Conservation (phyloP, 2,797 vertebrate genomes). For the Spondyliosoma cantharus region DNA sequence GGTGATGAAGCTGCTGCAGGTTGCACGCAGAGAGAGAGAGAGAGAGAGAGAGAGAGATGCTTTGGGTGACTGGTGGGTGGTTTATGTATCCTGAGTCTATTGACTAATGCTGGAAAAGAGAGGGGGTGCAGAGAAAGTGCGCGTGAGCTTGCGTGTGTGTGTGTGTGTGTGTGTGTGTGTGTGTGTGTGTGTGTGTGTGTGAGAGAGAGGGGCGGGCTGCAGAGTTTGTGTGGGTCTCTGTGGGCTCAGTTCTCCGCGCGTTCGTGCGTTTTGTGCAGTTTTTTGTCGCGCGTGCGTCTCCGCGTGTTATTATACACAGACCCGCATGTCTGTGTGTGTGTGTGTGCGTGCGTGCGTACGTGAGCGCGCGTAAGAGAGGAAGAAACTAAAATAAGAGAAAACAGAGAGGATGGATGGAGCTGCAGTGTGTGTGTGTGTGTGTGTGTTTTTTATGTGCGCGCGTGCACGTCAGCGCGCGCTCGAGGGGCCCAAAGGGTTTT, state of each 20-base stretch:
- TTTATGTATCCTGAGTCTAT: constrained; percentile 71
- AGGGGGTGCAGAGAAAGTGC: constrained; percentile 53
- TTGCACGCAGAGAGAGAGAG: constrained; percentile 24
- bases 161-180: neutral
- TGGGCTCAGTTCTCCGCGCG: constrained; percentile 32
- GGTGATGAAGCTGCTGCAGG: constrained; percentile 15
- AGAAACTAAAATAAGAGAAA: neutral
- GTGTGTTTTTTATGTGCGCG: neutral
- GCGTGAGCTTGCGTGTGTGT: neutral
- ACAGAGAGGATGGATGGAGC: constrained; percentile 40
- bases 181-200: neutral
- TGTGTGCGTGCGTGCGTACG: neutral
- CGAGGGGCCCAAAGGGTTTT: constrained; percentile 28
- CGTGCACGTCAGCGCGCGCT: neutral
- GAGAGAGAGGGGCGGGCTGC: constrained; percentile 32
- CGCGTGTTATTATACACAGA: neutral
- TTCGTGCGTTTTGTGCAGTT: constrained; percentile 30
- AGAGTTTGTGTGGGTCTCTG: constrained; percentile 63
- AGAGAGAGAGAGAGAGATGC: constrained; percentile 28
- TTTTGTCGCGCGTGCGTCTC: neutral
- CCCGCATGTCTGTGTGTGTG: neutral
- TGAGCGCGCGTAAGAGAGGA: neutral
- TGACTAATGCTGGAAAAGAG: constrained; percentile 71
- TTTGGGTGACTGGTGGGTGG: constrained; percentile 71
- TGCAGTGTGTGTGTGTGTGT: constrained; percentile 28